These are phyloP conservation scores for Bibio marci DNA, from an alignment of 2,888 invertebrate genomes.

Conservation along the genomic window DNA sequence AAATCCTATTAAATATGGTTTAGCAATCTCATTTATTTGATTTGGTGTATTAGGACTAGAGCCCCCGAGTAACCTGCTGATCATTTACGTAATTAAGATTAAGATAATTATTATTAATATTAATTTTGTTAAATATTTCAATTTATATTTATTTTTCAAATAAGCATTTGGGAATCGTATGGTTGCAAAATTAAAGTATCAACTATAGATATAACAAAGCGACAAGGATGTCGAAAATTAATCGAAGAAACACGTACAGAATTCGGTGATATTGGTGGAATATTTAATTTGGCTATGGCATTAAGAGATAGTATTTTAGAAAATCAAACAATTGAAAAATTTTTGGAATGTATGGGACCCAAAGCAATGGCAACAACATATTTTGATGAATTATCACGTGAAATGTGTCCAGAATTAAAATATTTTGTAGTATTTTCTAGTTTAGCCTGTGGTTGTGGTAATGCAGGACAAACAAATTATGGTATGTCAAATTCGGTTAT, in stretches of 20 bases:
- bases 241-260: slow-evolving; percentile 44
- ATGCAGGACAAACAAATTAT: slow-evolving; percentile 82
- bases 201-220: slow-evolving; percentile 50
- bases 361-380: slow-evolving; percentile 65
- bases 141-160: too few species aligned
- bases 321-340: slow-evolving; percentile 56
- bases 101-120: too few species aligned
- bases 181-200: slow-evolving; percentile 51
- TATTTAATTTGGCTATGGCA: slow-evolving; percentile 80
- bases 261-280: slow-evolving; percentile 57
- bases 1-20: too few species aligned
- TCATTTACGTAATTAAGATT: too few species aligned
- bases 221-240: slow-evolving; percentile 48
- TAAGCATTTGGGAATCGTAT: slow-evolving; percentile 44
- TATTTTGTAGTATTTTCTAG: slow-evolving; percentile 86
- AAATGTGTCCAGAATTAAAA: slow-evolving; percentile 36
- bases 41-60: too few species aligned
- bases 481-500: slow-evolving; percentile 80
- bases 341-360: slow-evolving; percentile 48
- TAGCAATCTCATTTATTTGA: too few species aligned
- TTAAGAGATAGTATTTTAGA: slow-evolving; percentile 58
- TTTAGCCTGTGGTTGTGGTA: slow-evolving; percentile 80
- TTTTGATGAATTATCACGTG: slow-evolving; percentile 49
- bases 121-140: too few species aligned
- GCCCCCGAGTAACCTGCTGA: too few species aligned